These are phyloP conservation scores for Lithophane socia DNA, from an alignment of 2,888 invertebrate genomes.

Conservation along the genomic window DNA sequence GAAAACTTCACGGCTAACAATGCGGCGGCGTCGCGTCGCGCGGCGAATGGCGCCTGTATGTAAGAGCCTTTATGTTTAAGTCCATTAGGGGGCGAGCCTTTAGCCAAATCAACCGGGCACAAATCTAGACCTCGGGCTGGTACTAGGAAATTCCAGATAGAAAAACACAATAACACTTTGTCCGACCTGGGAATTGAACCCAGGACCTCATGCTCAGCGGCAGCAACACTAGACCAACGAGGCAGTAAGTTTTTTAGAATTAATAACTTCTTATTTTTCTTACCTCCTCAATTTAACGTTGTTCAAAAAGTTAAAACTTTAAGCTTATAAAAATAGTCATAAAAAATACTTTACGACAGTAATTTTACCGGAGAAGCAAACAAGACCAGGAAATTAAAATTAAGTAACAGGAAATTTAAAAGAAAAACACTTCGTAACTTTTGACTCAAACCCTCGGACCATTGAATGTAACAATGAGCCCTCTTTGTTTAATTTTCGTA, in stretches of 20 bases:
- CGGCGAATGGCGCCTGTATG: too few relatives aligned
- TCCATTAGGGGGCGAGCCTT: not conserved
- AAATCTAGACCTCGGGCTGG: not conserved
- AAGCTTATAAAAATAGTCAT: slow-evolving; percentile 43
- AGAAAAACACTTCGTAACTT: slow-evolving; percentile 59
- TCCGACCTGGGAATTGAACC: not conserved
- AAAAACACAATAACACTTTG: not conserved
- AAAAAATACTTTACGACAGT: slow-evolving; percentile 55
- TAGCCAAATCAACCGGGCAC: not conserved
- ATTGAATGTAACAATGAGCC: slow-evolving; percentile 40
- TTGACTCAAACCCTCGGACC: slow-evolving; percentile 11
- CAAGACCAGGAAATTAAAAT: slow-evolving; percentile 55
- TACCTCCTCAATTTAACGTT: slow-evolving; percentile 25
- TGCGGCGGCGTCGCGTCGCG: too few relatives aligned
- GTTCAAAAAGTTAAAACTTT: slow-evolving; percentile 44
- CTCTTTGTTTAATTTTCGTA: slow-evolving; percentile 29
- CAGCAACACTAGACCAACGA: not conserved
- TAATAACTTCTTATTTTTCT: slow-evolving; percentile 24
- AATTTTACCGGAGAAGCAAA: slow-evolving; percentile 48
- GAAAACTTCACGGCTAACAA: too few relatives aligned
- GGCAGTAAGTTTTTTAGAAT: not conserved
- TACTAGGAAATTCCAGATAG: not conserved
- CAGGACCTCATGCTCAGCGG: not conserved
- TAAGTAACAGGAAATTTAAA: slow-evolving; percentile 56
- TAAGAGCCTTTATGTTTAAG: too few relatives aligned